Evolutionary conservation across 2,113 vertebrate species (phyloP), one percentile per base, ranked within the genome.

Genomic region (Anthoscopus minutus): DNA sequence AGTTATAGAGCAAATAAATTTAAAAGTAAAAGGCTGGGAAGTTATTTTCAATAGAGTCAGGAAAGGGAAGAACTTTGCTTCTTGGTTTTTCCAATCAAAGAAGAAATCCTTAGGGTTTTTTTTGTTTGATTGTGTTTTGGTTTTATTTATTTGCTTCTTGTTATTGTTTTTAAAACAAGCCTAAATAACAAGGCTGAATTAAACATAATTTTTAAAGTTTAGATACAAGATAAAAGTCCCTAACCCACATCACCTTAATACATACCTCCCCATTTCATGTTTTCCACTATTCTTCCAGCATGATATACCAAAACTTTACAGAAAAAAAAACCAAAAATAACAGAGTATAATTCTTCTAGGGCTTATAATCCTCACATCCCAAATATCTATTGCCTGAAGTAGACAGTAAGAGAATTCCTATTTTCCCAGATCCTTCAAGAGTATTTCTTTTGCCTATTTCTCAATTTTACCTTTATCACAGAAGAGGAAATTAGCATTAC

Each of bases 251-350:
- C 51, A 70, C 14, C 7, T 3, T 12, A 27, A 64, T 35, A 37
- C 2, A 38, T 3, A 42, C 5, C 3, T 71, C n/a, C 27, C 23
- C 13, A 18, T 4, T n/a, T 13, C 20, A 79, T 7, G 0, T 15
- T 37, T 79, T 60, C 30, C 13, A 42, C 18, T n/a, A 9, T 42
- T 64, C 15, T 65, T 65, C 23, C 11, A 42, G 7, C 5, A 2
- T 42, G 13, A 31, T 5, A n/a, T 12, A 60, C 15, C 2, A 69
- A 85, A 79, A 74, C 8, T 47, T 28, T 18, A 64, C 1, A 31
- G 17, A 71, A 78, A 77, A n/a, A 65, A 42, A 62, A 71, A 2
- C 74, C 3, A n/a, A 71, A 73, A 80, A 50, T 11, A 20, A 66
- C 62, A 57, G 3, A 15, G 0, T 3, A 2, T 22, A 48, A 48